Evolutionary conservation across 2,888 invertebrate genomes (phyloP).

Genomic region (Elmis aenea): DNA sequence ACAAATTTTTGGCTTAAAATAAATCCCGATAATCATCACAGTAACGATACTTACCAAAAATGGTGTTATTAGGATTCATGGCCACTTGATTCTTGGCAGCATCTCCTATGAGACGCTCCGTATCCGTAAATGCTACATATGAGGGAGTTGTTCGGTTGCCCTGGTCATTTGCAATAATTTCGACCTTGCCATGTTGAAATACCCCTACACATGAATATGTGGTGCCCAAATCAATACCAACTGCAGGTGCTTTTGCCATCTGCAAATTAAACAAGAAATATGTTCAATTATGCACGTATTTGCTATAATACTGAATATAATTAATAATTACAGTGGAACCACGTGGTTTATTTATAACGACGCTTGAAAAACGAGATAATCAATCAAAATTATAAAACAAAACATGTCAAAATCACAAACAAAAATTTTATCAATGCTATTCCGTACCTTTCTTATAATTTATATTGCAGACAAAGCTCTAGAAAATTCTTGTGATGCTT

Average conservation of each 20-base stretch:
- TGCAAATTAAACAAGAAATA: slow-evolving; percentile 38
- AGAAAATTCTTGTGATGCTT: too few relatives aligned
- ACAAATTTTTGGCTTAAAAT: too few relatives aligned
- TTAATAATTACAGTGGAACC: neutral
- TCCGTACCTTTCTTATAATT: too few relatives aligned
- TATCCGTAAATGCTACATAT: slow-evolving; percentile 81
- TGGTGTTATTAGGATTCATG: slow-evolving; percentile 85
- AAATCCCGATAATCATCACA: neutral
- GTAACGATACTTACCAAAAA: slow-evolving; percentile 60
- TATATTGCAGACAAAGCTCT: slow-evolving; percentile 41
- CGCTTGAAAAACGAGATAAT: neutral
- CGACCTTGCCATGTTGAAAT: slow-evolving; percentile 87
- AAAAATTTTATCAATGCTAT: too few relatives aligned
- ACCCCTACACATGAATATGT: slow-evolving; percentile 94
- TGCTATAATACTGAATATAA: neutral
- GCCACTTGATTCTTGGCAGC: slow-evolving; percentile 81
- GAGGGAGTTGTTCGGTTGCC: slow-evolving; percentile 85
- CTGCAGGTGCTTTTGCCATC: slow-evolving; percentile 76
- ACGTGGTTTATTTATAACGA: neutral
- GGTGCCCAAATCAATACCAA: slow-evolving; percentile 95
- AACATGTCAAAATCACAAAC: too few relatives aligned
- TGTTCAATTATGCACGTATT: slow-evolving; percentile 18
- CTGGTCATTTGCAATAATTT: slow-evolving; percentile 87
- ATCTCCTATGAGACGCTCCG: slow-evolving; percentile 77
- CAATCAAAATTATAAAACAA: too few relatives aligned